These are phyloP conservation scores for Heliothis virescens DNA, from an alignment of 1,140 invertebrate species.

Conservation along the genomic window DNA sequence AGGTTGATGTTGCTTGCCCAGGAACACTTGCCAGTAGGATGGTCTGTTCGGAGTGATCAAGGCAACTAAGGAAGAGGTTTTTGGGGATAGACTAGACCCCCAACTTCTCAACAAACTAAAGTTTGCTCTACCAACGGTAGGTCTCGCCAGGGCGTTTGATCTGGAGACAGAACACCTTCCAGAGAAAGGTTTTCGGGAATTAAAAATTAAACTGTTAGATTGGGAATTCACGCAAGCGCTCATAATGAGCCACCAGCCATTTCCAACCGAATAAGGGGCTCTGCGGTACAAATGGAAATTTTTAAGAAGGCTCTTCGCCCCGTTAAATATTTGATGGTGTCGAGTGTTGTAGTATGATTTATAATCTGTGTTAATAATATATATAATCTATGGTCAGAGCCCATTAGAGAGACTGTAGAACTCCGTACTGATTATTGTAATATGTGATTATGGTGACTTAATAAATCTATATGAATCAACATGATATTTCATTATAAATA, in stretches of 20 bases:
- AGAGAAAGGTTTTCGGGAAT: not conserved
- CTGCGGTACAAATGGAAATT: not conserved
- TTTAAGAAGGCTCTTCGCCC: too few relatives aligned
- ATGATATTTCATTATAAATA: too few relatives aligned
- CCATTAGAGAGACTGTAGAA: too few relatives aligned
- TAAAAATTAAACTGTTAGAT: not conserved
- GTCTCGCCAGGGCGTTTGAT: not conserved
- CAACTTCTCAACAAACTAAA: constrained; percentile 15
- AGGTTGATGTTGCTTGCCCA: not conserved
- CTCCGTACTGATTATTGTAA: too few relatives aligned
- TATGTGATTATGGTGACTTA: too few relatives aligned
- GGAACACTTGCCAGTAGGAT: not conserved
- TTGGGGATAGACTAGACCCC: not conserved
- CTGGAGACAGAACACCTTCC: not conserved
- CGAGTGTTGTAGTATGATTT: too few relatives aligned
- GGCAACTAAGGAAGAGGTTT: not conserved
- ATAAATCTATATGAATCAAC: too few relatives aligned
- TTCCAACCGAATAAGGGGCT: not conserved
- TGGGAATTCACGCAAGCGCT: not conserved
- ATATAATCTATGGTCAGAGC: too few relatives aligned
- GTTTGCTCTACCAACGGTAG: not conserved
- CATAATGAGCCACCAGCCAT: not conserved
- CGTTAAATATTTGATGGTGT: too few relatives aligned
- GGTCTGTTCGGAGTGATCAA: not conserved
- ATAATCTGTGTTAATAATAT: too few relatives aligned